These are phyloP conservation scores for Tympanoctomys barrerae DNA, from an alignment of 2,797 vertebrate species.

Conservation along the genomic window DNA sequence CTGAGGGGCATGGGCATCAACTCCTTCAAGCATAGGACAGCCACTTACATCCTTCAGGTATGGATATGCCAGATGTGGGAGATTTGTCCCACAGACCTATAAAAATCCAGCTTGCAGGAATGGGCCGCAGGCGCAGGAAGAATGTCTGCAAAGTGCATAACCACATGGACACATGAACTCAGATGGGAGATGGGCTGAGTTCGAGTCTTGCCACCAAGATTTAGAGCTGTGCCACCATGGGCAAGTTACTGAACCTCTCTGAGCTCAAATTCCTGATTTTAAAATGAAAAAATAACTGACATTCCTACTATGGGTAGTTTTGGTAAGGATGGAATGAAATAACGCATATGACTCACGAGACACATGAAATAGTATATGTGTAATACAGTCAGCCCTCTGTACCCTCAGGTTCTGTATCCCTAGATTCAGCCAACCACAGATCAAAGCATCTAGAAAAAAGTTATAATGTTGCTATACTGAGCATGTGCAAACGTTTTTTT, in stretches of 20 bases:
- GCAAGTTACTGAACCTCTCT: not conserved
- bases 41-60: slow-evolving; percentile 20
- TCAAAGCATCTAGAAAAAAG: not conserved
- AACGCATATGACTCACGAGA: not conserved
- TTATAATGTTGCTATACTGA: not conserved
- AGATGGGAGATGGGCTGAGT: not conserved
- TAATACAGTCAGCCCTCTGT: too few relatives aligned
- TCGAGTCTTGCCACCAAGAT: not conserved
- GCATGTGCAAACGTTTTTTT: not conserved
- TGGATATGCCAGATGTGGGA: not conserved
- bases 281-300: not conserved
- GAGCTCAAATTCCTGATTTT: not conserved
- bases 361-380: not conserved
- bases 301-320: not conserved
- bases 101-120: not conserved
- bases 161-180: not conserved
- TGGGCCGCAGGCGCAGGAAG: not conserved
- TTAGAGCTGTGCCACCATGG: not conserved
- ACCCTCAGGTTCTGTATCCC: not conserved
- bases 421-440: not conserved
- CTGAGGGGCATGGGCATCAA: not conserved
- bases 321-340: not conserved
- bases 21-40: not conserved
- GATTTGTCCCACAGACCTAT: not conserved
- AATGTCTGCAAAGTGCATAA: not conserved